Evolutionary conservation across 2,797 vertebrate species (phyloP).

Genomic region (Takifugu ocellatus): DNA sequence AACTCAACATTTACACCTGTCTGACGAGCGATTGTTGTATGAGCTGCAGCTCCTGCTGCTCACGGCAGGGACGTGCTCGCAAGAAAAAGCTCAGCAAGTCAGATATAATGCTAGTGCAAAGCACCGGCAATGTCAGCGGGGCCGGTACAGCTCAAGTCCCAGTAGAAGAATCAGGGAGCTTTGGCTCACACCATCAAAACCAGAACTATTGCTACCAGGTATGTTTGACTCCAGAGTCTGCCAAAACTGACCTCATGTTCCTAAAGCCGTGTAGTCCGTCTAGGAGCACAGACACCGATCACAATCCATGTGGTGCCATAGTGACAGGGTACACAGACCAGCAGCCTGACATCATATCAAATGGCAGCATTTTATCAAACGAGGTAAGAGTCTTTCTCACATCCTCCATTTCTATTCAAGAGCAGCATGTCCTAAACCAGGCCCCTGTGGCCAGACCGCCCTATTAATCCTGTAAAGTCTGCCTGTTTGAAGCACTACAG

Average conservation of each 20-base stretch:
- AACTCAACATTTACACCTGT: slow-evolving; percentile 92
- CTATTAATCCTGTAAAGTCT: slow-evolving; percentile 4
- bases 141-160: slow-evolving; percentile 80
- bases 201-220: slow-evolving; percentile 99
- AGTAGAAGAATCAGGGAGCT: slow-evolving; percentile 87
- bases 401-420: slow-evolving; percentile 7
- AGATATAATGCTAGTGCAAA: slow-evolving; percentile 97
- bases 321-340: slow-evolving; percentile 91
- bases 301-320: slow-evolving; percentile 91
- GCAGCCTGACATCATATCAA: slow-evolving; percentile 98
- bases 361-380: slow-evolving; percentile 92
- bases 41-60: slow-evolving; percentile 87
- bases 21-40: slow-evolving; percentile 88
- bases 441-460: not conserved
- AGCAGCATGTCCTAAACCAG: slow-evolving; percentile 30
- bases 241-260: slow-evolving; percentile 98
- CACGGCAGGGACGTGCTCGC: slow-evolving; percentile 84
- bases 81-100: slow-evolving; percentile 99
- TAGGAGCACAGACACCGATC: slow-evolving; percentile 88
- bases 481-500: slow-evolving; percentile 5
- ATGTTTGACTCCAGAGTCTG: slow-evolving; percentile 96
- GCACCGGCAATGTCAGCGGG: slow-evolving; percentile 79
- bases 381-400: slow-evolving; percentile 82
- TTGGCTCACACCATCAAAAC: slow-evolving; percentile 89
- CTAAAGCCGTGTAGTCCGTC: slow-evolving; percentile 94